Evolutionary conservation across 2,888 invertebrate genomes (phyloP).

Genomic region (Pheosia tremula): DNA sequence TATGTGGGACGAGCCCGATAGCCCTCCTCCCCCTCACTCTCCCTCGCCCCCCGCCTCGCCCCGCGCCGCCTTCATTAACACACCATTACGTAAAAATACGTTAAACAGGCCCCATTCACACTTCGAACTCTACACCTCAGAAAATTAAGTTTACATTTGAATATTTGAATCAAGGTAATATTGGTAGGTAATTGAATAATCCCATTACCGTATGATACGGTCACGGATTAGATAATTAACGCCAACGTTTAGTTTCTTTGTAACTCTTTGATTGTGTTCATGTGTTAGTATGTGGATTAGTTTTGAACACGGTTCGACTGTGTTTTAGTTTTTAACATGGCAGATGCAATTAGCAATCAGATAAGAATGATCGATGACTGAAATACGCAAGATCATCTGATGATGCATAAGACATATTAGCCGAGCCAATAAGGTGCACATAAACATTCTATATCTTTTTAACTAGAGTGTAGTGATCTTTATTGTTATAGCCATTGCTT

Average conservation of each 20-base stretch:
- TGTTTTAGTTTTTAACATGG: slow-evolving; percentile 2
- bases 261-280: slow-evolving; percentile 9
- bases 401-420: neutral
- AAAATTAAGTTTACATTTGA: slow-evolving; percentile 1
- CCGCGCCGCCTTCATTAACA: slow-evolving; percentile 33
- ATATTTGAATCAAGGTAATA: neutral
- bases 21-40: slow-evolving; percentile 20
- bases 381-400: neutral
- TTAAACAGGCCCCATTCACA: neutral
- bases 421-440: too few relatives aligned
- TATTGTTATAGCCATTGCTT: too few relatives aligned
- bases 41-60: slow-evolving; percentile 19
- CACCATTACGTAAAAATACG: slow-evolving; percentile 3
- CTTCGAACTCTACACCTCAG: neutral
- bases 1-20: slow-evolving; percentile 70
- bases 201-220: slow-evolving; percentile 12
- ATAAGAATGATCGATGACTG: neutral
- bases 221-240: slow-evolving; percentile 74
- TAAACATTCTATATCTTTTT: too few relatives aligned
- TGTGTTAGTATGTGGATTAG: slow-evolving; percentile 5
- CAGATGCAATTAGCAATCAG: neutral
- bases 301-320: neutral
- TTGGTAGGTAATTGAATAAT: slow-evolving; percentile 1
- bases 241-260: slow-evolving; percentile 29
- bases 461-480: too few relatives aligned